Conservation (phyloP, 2,888 invertebrate genomes). For the Drosophila pseudotakahashii region DNA sequence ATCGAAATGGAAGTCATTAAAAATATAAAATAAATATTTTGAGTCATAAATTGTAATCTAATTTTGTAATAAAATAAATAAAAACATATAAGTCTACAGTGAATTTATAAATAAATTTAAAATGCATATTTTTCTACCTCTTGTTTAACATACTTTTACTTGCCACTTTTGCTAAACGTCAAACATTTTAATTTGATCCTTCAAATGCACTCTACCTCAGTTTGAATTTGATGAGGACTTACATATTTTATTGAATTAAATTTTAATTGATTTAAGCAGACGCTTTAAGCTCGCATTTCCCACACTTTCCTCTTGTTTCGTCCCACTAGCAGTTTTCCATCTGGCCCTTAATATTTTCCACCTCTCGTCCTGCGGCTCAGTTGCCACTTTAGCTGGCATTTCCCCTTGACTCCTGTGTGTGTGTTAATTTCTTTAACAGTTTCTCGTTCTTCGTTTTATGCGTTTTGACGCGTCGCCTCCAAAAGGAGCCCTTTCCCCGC, state of each 20-base stretch:
- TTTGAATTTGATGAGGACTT: constrained; percentile 6
- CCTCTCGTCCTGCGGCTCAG: constrained; percentile 5
- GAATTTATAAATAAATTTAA: too few relatives aligned
- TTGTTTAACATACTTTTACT: background rate
- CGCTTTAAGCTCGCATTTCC: constrained; percentile 11
- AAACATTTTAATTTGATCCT: background rate
- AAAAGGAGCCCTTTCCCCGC: background rate
- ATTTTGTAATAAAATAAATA: too few relatives aligned
- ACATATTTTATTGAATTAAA: constrained; percentile 16
- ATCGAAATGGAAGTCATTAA: too few relatives aligned
- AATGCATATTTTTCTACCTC: too few relatives aligned
- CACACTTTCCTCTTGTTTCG: background rate
- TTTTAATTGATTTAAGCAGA: constrained; percentile 12
- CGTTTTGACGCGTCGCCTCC: constrained; percentile 59
- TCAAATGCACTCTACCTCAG: background rate
- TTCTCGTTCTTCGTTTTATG: constrained; percentile 69
- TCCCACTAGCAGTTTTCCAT: constrained; percentile 2
- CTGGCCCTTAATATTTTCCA: background rate
- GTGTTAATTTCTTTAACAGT: constrained; percentile 68
- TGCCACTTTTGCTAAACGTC: too few relatives aligned
- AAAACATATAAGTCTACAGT: too few relatives aligned
- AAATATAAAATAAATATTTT: too few relatives aligned
- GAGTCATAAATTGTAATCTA: too few relatives aligned
- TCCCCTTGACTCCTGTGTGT: constrained; percentile 35
- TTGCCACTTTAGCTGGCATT: constrained; percentile 27